Percentiles rank a stretch among this genome's conserved stretches.
phyloP scores from a whole-genome alignment of 64 coral and sea anemone species.

The Trachythela sp. region DNA sequence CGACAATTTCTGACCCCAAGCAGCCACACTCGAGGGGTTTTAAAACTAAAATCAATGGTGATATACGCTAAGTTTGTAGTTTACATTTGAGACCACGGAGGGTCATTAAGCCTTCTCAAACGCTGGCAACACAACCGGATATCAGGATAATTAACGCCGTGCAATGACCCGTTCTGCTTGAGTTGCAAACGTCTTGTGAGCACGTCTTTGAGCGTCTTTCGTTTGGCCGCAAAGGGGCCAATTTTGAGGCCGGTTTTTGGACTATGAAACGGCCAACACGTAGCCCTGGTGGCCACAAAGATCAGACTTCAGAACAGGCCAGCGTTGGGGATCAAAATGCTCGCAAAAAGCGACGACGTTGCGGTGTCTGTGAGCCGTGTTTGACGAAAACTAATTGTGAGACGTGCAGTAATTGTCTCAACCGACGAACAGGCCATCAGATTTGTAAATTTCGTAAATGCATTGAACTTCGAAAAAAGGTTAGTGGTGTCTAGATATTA shows the following conservation, averaged over 20 bases:
- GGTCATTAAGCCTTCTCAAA: not conserved
- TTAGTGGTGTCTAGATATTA: slow-evolving; percentile 22
- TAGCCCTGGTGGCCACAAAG: not conserved
- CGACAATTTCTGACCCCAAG: not conserved
- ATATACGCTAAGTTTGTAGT: not conserved
- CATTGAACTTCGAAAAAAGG: slow-evolving; percentile 94
- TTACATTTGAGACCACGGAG: not conserved
- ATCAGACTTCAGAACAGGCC: not conserved
- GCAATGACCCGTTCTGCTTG: not conserved
- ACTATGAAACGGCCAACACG: not conserved
- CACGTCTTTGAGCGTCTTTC: not conserved
- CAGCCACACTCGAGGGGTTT: not conserved
- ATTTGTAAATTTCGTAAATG: slow-evolving; percentile 99
- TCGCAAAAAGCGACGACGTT: slow-evolving; percentile 90
- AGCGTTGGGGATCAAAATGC: not conserved
- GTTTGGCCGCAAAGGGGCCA: not conserved
- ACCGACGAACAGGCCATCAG: slow-evolving; percentile 97
- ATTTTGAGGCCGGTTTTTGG: not conserved
- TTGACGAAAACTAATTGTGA: slow-evolving; percentile 89
- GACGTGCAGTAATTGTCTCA: slow-evolving; percentile 97
- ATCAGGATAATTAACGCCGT: not conserved
- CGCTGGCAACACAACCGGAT: not conserved
- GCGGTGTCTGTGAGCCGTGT: slow-evolving; percentile 83
- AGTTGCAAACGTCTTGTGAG: not conserved
- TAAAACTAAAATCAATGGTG: not conserved